Base-by-base conservation (phyloP, 2,113 vertebrate genomes). In the Sylvilagus bachmani region DNA sequence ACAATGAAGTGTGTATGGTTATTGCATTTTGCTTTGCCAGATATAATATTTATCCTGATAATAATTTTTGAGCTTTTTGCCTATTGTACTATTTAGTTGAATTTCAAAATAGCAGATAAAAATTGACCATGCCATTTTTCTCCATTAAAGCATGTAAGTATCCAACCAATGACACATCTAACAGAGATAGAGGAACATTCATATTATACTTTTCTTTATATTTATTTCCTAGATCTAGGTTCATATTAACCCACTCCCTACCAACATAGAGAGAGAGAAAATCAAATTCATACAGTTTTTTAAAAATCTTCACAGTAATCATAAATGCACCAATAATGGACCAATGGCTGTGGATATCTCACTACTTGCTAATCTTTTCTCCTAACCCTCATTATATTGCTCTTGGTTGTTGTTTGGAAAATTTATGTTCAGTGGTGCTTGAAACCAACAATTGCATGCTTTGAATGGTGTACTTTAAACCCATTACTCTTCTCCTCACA, bases 371-470 rank as follows among this genome's bases (percentile, higher is more conserved):
- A 51, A 78, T 90, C 31, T n/a, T 93, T 88, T 92, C 27, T n/a
- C 24, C 62, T 29, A 90, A 38, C 62, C 29, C 36, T 92, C 78
- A 93, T 93, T 91, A 69, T 6, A 44, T 19, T 83, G 82, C 31
- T 94, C 96, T 83, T 93, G 71, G 85, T 90, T 4, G 1, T 29
- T 69, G 71, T 85, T 93, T 95, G 92, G 86, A 89, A 95, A 92
- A 97, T 96, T 81, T 78, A 95, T 94, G 90, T 96, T 74, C 21
- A 86, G 62, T 90, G 44, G 81, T 86, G 78, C 82, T 73, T 83
- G 78, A 85, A 96, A 81, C 85, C 81, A 93, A 81, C 86, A 95
- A 92, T 96, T 94, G 92, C 6, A 6, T 29, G 87, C 27, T 73
- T 91, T 84, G 94, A 88, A 93, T 88, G 73, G 84, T 61, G 58